Evolutionary conservation across 2,888 invertebrate species (phyloP), one percentile per base, ranked within the genome.

Genomic region (Flexamia atlantica): DNA sequence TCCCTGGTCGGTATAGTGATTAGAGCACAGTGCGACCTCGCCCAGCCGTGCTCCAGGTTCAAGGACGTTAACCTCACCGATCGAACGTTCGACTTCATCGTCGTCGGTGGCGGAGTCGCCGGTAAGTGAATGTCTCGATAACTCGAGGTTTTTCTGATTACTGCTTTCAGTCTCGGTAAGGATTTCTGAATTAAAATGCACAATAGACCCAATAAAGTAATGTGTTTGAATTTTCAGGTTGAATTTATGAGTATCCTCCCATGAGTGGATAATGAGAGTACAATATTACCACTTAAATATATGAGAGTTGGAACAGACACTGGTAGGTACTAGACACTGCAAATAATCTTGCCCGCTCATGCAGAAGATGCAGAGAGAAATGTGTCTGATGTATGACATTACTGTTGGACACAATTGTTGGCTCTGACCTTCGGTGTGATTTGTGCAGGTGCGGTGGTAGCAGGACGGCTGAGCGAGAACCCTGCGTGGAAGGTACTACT

Each of bases 81-180:
- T n/a, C 72, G 81, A 1, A 83, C 84, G 7, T 87, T 87, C 82
- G 88, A 88, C 74, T 88, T 88, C 82, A 87, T 88, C 76, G 87
- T 88, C 28, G 87, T 89, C 30, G 89, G 89, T 4, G 88, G 87
- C 28, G 89, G 88, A n/a, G 87, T 88, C n/a, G 88, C 88, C 17
- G 89, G 88, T 87, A 85, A 83, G 30, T 64, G 4, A 53, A n/a
- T 17, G n/a, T n/a, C n/a, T n/a, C n/a, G n/a, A n/a, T n/a, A n/a
- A n/a, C n/a, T n/a, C n/a, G n/a, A n/a, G n/a, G 4, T 7, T 53
- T 4, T 53, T 17, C n/a, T 53, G 42, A n/a, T 42, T 42, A 42
- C 42, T 42, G 9, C 42, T 14, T 42, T 14, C 42, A 42, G n/a
- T n/a, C n/a, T n/a, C n/a, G n/a, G n/a, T n/a, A n/a, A n/a, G n/a